Conservation (phyloP, 2,888 invertebrate species). For the Blomia tropicalis region DNA sequence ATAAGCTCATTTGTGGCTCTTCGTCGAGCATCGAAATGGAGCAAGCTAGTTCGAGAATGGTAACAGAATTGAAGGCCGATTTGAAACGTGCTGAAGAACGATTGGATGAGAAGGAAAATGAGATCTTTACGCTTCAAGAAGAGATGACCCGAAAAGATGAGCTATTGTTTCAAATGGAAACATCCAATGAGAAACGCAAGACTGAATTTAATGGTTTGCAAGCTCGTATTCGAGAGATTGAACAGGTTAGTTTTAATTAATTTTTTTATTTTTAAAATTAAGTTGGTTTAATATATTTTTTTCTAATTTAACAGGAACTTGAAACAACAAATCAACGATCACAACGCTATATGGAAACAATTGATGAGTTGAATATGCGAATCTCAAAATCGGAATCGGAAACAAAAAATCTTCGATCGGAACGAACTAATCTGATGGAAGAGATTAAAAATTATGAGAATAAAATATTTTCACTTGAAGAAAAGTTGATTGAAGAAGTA, state of each 20-base stretch:
- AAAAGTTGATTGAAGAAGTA: conserved; percentile 10
- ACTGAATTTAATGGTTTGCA: conserved; percentile 27
- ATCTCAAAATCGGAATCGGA: conserved; percentile 16
- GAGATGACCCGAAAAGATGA: conserved; percentile 29
- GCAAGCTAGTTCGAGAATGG: background rate
- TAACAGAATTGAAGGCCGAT: conserved; percentile 26
- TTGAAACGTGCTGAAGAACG: conserved; percentile 15
- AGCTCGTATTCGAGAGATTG: conserved; percentile 27
- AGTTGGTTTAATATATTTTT: background rate
- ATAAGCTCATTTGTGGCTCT: background rate
- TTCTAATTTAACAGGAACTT: background rate
- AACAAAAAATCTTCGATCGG: background rate
- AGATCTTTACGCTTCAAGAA: conserved; percentile 26
- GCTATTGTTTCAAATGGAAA: conserved; percentile 27
- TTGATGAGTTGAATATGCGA: conserved; percentile 25
- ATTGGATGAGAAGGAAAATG: conserved; percentile 31
- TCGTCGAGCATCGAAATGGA: background rate
- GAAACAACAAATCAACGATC: conserved; percentile 15
- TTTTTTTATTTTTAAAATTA: background rate
- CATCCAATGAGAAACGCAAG: conserved; percentile 28
- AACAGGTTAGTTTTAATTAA: conserved; percentile 18
- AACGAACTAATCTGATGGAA: conserved; percentile 19
- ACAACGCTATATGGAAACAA: conserved; percentile 19
- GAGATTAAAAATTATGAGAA: conserved; percentile 18
- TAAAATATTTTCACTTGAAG: conserved; percentile 9